Percentiles rank a stretch among this genome's conserved stretches.
phyloP scores from a whole-genome alignment of 2,113 vertebrate species.

The Scomber japonicus region DNA sequence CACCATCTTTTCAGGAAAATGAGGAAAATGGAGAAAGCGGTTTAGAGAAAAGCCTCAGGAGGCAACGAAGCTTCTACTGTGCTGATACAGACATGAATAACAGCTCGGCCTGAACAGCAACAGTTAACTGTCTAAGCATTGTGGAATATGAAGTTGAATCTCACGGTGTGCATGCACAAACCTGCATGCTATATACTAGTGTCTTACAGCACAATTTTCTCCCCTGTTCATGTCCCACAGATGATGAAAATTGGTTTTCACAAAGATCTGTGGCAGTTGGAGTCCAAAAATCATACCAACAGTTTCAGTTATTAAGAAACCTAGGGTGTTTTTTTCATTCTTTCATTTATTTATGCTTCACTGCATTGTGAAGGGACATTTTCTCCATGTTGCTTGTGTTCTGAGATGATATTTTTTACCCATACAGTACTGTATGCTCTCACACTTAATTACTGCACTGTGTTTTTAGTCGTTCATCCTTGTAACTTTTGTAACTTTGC shows the following conservation, averaged over 20 bases:
- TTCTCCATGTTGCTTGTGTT: neutral
- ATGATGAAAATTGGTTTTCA: neutral
- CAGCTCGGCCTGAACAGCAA: neutral
- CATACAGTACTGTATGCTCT: neutral
- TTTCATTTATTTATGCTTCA: neutral
- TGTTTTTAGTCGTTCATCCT: too few relatives aligned
- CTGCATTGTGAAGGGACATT: neutral
- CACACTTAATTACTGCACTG: neutral
- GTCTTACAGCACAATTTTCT: neutral
- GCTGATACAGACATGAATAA: slow-evolving; percentile 2
- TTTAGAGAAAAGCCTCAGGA: neutral
- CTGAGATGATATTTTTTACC: neutral
- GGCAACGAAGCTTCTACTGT: neutral
- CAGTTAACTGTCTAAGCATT: neutral
- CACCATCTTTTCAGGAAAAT: slow-evolving; percentile 21
- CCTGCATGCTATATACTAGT: neutral
- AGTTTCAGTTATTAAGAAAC: neutral
- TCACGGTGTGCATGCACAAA: neutral
- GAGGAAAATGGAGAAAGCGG: neutral
- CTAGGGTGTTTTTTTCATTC: neutral
- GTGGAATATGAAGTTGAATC: neutral
- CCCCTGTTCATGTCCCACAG: neutral
- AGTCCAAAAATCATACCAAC: slow-evolving; percentile 11
- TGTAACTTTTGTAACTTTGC: too few relatives aligned
- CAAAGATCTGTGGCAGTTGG: slow-evolving; percentile 19